Conservation (phyloP, 1,140 invertebrate species). For the Probaryconus sp. region DNA sequence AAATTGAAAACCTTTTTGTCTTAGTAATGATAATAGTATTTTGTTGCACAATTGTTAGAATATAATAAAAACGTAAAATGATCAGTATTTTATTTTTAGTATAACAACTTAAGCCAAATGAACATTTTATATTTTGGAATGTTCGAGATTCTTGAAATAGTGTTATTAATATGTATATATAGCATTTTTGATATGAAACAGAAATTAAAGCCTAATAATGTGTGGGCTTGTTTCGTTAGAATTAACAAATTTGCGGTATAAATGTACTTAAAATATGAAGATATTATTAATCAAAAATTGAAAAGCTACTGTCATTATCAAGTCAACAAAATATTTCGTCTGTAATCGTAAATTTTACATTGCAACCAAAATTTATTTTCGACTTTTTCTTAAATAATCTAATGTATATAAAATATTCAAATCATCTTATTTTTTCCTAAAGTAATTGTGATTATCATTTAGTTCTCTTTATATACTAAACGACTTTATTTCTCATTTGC, state of each 20-base stretch:
- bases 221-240: constrained; percentile 66
- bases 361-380: too few relatives aligned
- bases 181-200: constrained; percentile 72
- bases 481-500: too few relatives aligned
- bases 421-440: too few relatives aligned
- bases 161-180: constrained; percentile 70
- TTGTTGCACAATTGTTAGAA: too few relatives aligned
- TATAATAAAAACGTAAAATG: neutral
- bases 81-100: constrained; percentile 30
- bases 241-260: constrained; percentile 57
- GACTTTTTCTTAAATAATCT: too few relatives aligned
- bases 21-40: too few relatives aligned
- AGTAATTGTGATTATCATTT: too few relatives aligned
- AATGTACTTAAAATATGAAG: constrained; percentile 60
- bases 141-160: constrained; percentile 45
- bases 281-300: constrained; percentile 40
- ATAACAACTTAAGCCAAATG: neutral
- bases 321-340: neutral
- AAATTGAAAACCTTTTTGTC: too few relatives aligned
- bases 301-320: neutral
- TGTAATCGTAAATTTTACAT: too few relatives aligned
- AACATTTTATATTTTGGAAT: neutral
- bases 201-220: constrained; percentile 61
- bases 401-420: too few relatives aligned
- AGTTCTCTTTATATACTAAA: too few relatives aligned